Evolutionary conservation across 1,140 invertebrate genomes (phyloP).

Genomic region (Andrena cerasifolii): DNA sequence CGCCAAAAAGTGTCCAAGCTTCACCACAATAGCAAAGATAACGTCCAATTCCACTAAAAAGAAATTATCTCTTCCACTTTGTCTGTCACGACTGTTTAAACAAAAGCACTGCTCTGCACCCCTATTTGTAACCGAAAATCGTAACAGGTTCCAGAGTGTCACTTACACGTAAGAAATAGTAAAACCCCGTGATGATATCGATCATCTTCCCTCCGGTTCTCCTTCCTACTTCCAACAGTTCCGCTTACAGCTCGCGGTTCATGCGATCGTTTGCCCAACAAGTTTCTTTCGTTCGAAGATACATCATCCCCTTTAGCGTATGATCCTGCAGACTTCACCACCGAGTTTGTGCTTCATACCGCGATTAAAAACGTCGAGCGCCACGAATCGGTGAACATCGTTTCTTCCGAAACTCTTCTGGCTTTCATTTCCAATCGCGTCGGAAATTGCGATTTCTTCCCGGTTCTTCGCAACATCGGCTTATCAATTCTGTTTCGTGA

Average conservation of each 20-base stretch:
- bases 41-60: too few relatives aligned
- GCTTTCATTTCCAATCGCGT: background rate
- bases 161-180: slow-evolving; percentile 77
- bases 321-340: background rate
- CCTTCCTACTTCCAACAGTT: slow-evolving; percentile 52
- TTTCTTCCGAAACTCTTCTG: too few relatives aligned
- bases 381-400: slow-evolving; percentile 5
- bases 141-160: background rate
- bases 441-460: too few relatives aligned
- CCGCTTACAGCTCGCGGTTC: slow-evolving; percentile 46
- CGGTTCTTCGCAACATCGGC: too few relatives aligned
- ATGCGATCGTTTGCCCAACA: slow-evolving; percentile 25
- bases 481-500: too few relatives aligned
- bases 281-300: slow-evolving; percentile 36
- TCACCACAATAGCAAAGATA: too few relatives aligned
- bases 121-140: too few relatives aligned
- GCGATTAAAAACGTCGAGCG: slow-evolving; percentile 42
- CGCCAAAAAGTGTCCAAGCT: too few relatives aligned
- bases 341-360: slow-evolving; percentile 26
- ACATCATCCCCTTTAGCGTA: slow-evolving; percentile 46
- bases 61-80: too few relatives aligned
- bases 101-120: too few relatives aligned
- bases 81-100: too few relatives aligned
- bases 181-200: slow-evolving; percentile 75
- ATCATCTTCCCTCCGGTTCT: slow-evolving; percentile 73